Conservation (phyloP, 1,140 invertebrate species). For the Apocrypta bakeri region DNA sequence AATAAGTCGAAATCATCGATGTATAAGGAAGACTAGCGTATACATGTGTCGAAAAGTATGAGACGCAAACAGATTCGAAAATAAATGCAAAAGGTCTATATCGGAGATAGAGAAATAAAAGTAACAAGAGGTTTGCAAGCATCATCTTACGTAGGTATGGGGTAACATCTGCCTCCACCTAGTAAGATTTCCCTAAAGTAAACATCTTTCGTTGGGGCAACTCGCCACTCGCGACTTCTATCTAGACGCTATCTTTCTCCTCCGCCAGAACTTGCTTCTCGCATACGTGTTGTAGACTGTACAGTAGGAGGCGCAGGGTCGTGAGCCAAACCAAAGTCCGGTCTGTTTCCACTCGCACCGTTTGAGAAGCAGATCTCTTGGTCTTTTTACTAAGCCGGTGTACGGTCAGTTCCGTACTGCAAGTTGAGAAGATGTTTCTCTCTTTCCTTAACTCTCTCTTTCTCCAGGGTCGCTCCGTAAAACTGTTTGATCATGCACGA, state of each 20-base stretch:
- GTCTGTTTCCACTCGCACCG: conserved; percentile 5
- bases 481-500: conserved; percentile 38
- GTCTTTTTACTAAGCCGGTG: background rate
- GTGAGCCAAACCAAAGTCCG: conserved; percentile 27
- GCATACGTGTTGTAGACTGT: background rate
- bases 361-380: background rate
- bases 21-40: too few relatives aligned
- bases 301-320: background rate
- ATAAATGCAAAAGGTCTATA: too few relatives aligned
- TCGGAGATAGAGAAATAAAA: too few relatives aligned
- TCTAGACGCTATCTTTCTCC: background rate
- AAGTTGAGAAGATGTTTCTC: background rate
- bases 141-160: too few relatives aligned
- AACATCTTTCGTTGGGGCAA: background rate
- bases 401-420: conserved; percentile 5
- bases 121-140: too few relatives aligned
- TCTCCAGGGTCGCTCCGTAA: background rate
- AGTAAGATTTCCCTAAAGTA: background rate
- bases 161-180: too few relatives aligned
- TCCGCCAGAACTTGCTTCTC: conserved; percentile 3
- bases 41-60: too few relatives aligned
- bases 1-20: too few relatives aligned
- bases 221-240: background rate
- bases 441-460: background rate
- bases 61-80: too few relatives aligned